These are phyloP conservation scores for Camponotus vicinus DNA, from an alignment of 1,140 invertebrate genomes.

Conservation along the genomic window DNA sequence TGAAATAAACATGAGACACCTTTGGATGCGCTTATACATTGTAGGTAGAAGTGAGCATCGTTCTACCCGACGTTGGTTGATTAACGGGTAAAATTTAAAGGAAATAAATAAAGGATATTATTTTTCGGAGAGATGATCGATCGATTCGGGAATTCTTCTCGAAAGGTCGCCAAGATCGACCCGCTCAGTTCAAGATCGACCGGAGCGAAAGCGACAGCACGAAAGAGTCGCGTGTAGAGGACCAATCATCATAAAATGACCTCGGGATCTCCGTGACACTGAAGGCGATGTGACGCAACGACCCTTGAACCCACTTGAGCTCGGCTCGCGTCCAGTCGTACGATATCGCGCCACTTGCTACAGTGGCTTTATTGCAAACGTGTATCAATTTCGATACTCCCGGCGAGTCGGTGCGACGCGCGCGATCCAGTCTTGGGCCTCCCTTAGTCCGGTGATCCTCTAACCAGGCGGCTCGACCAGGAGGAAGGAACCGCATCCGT, in stretches of 20 bases:
- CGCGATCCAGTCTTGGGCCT: neutral
- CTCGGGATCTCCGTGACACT: neutral
- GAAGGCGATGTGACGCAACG: constrained; percentile 41
- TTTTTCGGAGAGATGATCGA: neutral
- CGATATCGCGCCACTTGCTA: neutral
- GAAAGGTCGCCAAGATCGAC: too few species aligned
- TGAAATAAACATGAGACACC: neutral
- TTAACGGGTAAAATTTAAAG: neutral
- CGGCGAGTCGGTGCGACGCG: neutral
- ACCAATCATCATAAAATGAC: neutral
- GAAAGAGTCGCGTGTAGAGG: neutral
- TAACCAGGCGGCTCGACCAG: neutral
- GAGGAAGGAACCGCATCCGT: too few species aligned
- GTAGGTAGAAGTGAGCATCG: neutral
- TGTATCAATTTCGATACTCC: neutral
- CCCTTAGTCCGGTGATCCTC: neutral
- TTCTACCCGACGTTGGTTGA: too few species aligned
- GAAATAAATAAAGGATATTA: too few species aligned
- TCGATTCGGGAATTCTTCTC: too few species aligned
- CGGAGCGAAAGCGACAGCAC: neutral
- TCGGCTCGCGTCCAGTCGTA: constrained; percentile 68
- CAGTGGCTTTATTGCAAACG: neutral
- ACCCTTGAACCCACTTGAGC: constrained; percentile 79
- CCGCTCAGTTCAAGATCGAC: too few species aligned
- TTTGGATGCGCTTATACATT: too few species aligned